Evolutionary conservation across 2,113 vertebrate species (phyloP).

Genomic region (Cinclus cinclus): DNA sequence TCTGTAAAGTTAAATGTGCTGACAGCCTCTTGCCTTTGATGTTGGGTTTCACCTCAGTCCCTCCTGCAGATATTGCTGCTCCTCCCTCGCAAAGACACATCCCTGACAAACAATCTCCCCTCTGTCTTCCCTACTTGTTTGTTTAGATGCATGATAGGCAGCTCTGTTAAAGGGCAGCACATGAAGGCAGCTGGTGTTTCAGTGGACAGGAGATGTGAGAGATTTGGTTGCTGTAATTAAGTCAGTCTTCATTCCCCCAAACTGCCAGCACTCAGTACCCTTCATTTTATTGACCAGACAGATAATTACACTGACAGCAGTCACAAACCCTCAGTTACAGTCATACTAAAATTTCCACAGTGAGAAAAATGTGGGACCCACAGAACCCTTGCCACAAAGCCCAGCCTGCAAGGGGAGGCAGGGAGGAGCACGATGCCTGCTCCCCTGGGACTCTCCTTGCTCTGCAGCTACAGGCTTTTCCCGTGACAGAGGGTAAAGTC

Average conservation of each 20-base stretch:
- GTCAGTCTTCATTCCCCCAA: constrained; percentile 26
- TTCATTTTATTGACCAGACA: constrained; percentile 48
- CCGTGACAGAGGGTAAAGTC: background rate
- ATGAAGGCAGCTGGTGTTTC: constrained; percentile 38
- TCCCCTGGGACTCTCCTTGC: fast-evolving
- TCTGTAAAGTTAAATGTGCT: constrained; percentile 77
- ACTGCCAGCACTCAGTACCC: constrained; percentile 19
- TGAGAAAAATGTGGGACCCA: fast-evolving
- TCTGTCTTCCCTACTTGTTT: constrained; percentile 71
- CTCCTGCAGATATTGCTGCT: constrained; percentile 68
- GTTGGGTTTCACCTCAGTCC: constrained; percentile 74
- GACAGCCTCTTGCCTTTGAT: constrained; percentile 77
- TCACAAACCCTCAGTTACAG: background rate
- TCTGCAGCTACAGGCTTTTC: background rate
- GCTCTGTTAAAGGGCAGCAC: constrained; percentile 58
- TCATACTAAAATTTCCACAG: background rate
- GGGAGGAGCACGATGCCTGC: background rate
- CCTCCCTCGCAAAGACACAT: constrained; percentile 68
- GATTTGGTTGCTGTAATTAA: constrained; percentile 60
- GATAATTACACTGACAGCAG: constrained; percentile 17
- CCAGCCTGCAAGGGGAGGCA: fast-evolving
- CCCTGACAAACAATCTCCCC: constrained; percentile 69
- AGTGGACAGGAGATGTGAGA: constrained; percentile 29
- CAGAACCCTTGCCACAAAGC: background rate
- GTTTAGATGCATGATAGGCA: constrained; percentile 70